Base-by-base conservation (phyloP, 1,140 invertebrate genomes). In the Agrypnia vestita region DNA sequence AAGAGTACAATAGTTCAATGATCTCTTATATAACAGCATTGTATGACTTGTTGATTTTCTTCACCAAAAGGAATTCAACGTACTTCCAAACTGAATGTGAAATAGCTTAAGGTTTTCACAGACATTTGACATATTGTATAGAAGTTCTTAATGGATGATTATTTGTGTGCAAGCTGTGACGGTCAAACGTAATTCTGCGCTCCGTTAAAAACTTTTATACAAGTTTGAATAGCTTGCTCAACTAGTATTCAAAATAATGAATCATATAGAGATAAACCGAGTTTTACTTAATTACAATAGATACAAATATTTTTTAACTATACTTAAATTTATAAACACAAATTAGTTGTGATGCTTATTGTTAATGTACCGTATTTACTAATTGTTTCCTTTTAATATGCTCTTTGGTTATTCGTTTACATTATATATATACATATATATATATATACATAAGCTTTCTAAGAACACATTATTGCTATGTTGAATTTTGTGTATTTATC, bases 401-500 rank as follows among this genome's bases (percentile, higher is more conserved):
- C 67, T 72, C 15, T 25, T 21, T 67, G 61, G 19, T 72, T 72
- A 59, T 72, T 12, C 35, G 9, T 78, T 56, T n/a, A 72, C 46
- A 72, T 35, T 35, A 44, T 55, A 56, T 13, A 55, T 69, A 59
- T 47, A n/a, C 9, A 19, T 64, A 59, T n/a, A n/a, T n/a, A n/a
- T n/a, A n/a, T n/a, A n/a, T n/a, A n/a, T n/a, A n/a, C 44, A 15
- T 64, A 64, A 72, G 77, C 51, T 72, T 73, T 78, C 64, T 59
- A 49, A 78, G 19, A 55, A 72, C 56, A 73, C 69, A 72, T 15
- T 78, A 72, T 78, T 61, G 51, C 55, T 78, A n/a, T 78, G 49
- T 73, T 25, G 69, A 53, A 78, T 55, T 78, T 73, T 73, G 61
- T 78, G 75, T 76, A 78, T 55, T 78, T 69, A 78, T 17, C 47